phyloP scores from a whole-genome alignment of 2,113 vertebrate species.

The Pipra filicauda region DNA sequence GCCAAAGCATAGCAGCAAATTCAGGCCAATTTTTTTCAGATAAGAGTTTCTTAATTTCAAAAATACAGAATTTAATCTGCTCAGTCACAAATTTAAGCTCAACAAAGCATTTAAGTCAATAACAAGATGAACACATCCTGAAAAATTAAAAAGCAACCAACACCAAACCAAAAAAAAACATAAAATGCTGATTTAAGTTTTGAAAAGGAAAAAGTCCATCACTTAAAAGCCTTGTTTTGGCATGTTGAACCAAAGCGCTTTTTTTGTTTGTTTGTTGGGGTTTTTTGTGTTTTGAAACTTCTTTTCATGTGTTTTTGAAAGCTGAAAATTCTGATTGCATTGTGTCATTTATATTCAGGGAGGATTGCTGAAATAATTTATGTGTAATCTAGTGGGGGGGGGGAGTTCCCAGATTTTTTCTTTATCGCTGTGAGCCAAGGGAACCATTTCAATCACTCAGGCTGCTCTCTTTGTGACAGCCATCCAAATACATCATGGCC shows the following conservation, averaged over 20 bases:
- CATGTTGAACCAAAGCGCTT: background rate
- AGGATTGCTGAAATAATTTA: background rate
- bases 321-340: background rate
- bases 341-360: background rate
- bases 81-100: background rate
- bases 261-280: background rate
- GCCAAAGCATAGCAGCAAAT: background rate
- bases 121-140: background rate
- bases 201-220: background rate
- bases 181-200: background rate
- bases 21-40: background rate
- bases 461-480: background rate
- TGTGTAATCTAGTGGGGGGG: background rate
- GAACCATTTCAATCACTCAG: background rate
- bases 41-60: background rate
- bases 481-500: background rate
- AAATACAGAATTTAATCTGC: background rate
- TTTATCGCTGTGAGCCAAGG: background rate
- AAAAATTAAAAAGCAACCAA: background rate
- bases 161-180: background rate
- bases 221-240: background rate
- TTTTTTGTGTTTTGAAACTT: background rate
- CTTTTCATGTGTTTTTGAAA: background rate
- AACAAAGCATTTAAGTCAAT: background rate
- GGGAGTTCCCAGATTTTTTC: background rate